Evolutionary conservation across 2,113 vertebrate species (phyloP), one percentile per base, ranked within the genome.

Genomic region (Pseudolaguvia tuberculata): DNA sequence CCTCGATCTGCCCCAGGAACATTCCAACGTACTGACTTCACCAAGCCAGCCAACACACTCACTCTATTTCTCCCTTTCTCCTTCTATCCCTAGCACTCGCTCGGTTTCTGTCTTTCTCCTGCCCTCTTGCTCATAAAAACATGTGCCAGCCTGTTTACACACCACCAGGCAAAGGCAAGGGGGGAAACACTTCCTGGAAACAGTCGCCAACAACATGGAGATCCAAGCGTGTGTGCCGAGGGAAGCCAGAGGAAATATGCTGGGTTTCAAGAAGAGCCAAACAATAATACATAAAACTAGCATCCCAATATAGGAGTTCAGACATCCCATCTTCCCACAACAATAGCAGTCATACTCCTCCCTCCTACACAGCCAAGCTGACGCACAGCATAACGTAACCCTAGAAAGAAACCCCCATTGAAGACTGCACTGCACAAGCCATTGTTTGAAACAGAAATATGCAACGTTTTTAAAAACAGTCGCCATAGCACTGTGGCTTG

Each of bases 171-270:
- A 73, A 82, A 73, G 83, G 82, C 79, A 81, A 83, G 84, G 78
- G 88, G 59, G 89, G 89, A 88, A 84, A 90, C 90, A 88, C 90
- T 91, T 91, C 90, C 90, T 91, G 88, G 90, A 89, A 82, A 91
- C 86, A 2, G 89, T 90, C 86, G 89, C 88, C 88, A 89, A 87
- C 88, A 91, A 91, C 86, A 89, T 78, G 76, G 68, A 69, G 77
- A 63, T 84, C 48, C 73, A 79, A 61, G 82, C 45, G 62, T 67
- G 73, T 74, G 61, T 21, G 79, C 77, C 83, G 57, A 78, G 72
- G 57, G 50, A 76, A 53, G 70, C 50, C 23, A 63, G 69, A 75
- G 73, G 58, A 76, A 76, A 66, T 66, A 61, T 69, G 62, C 67
- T 39, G 48, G 15, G 59, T 50, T 62, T 68, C 20, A 9, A 25